A percentile compares a stretch with the other conserved stretches of the same genome.
Evolutionary conservation across 2,113 vertebrate species (phyloP).

Genomic region (Oenanthe melanoleuca): DNA sequence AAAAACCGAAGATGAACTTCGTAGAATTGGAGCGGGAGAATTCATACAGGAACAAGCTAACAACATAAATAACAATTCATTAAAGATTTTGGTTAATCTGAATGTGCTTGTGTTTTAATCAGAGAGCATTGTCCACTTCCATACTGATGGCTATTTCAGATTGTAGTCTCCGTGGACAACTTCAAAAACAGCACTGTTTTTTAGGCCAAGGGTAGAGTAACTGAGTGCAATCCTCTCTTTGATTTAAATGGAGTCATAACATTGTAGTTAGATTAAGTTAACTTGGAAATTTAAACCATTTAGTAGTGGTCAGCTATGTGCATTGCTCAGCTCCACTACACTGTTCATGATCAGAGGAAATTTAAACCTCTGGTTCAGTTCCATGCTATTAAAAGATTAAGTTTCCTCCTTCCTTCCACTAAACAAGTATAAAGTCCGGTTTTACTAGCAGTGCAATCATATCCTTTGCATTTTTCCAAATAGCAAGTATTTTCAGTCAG

Average conservation of each 20-base stretch:
- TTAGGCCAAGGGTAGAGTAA: neutral
- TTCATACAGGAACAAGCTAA: neutral
- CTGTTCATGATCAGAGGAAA: neutral
- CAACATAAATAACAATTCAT: neutral
- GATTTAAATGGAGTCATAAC: neutral
- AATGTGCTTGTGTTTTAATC: neutral
- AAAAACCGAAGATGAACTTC: neutral
- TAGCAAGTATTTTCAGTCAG: neutral
- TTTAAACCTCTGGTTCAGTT: neutral
- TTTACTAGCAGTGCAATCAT: neutral
- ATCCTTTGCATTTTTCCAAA: neutral
- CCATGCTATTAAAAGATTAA: neutral
- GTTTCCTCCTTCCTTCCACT: neutral
- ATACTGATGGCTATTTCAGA: neutral
- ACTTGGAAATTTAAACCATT: neutral
- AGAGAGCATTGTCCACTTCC: neutral
- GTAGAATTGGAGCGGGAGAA: neutral
- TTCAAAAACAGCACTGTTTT: accelerated
- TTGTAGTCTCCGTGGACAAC: neutral
- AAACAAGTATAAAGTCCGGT: neutral
- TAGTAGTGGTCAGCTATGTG: neutral
- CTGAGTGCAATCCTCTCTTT: neutral
- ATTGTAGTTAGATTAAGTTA: neutral
- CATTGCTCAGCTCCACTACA: neutral
- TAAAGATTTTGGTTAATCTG: neutral